Evolutionary conservation across 1,140 invertebrate species (phyloP).

Genomic region (Globodera ellingtonae): DNA sequence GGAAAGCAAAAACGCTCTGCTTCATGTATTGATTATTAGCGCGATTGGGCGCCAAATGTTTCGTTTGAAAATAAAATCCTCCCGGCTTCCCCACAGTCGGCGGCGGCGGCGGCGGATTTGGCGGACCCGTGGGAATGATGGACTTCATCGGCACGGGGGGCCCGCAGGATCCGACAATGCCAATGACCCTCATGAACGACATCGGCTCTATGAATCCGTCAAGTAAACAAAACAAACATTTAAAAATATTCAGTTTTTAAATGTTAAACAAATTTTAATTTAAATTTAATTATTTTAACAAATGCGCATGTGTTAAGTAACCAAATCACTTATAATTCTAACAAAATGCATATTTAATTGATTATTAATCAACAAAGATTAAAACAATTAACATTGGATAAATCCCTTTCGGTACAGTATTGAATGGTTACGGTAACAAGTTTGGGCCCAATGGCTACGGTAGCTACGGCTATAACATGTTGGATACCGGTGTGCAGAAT

Average conservation of each 20-base stretch:
- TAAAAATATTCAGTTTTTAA: background rate
- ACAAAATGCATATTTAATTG: too few species aligned
- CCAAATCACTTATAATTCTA: too few species aligned
- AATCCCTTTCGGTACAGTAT: background rate
- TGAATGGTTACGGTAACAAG: background rate
- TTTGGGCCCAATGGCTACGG: background rate
- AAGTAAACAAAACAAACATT: background rate
- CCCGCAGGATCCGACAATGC: background rate
- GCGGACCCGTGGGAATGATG: background rate
- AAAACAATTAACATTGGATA: too few species aligned
- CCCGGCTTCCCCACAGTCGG: background rate
- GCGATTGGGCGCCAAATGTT: background rate
- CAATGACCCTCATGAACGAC: background rate
- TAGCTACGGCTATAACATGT: background rate
- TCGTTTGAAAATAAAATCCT: background rate
- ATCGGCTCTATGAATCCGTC: background rate
- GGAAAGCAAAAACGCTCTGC: background rate
- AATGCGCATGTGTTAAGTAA: too few species aligned
- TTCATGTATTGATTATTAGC: background rate
- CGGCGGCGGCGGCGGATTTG: background rate
- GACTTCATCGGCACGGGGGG: background rate
- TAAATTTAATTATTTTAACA: background rate
- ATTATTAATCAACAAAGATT: too few species aligned
- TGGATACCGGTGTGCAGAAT: background rate
- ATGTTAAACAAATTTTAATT: background rate